A percentile compares a stretch with the other conserved stretches of the same genome.
Conservation (phyloP, 1,140 invertebrate genomes). For the Pissodes strobi region DNA sequence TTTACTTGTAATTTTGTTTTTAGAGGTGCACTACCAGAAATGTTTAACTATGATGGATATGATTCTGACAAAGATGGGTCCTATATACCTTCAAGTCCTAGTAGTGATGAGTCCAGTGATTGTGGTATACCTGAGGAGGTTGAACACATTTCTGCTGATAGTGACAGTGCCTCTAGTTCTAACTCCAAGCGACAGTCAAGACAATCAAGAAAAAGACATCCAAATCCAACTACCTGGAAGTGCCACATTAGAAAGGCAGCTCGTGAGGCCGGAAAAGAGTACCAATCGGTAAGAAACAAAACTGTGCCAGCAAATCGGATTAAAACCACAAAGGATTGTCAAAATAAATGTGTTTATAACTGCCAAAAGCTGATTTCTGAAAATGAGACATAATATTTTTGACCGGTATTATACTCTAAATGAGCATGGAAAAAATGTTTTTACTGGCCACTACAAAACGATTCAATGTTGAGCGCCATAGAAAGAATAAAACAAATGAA, state of each 20-base stretch:
- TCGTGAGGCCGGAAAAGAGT: too few species aligned
- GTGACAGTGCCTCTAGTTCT: too few species aligned
- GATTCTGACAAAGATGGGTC: constrained; percentile 6
- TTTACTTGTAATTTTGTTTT: neutral
- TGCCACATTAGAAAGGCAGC: neutral
- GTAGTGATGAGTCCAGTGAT: too few species aligned
- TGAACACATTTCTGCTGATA: too few species aligned
- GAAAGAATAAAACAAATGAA: too few species aligned
- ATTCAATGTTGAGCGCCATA: neutral
- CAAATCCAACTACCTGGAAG: constrained; percentile 2
- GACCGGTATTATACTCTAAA: neutral
- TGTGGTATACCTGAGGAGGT: too few species aligned
- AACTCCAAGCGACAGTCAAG: too few species aligned
- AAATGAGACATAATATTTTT: too few species aligned
- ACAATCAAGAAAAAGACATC: too few species aligned
- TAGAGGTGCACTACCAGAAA: neutral
- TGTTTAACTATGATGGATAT: constrained; percentile 4
- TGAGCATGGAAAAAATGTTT: neutral
- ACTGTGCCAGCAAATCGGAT: constrained; percentile 8
- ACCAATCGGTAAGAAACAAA: constrained; percentile 14
- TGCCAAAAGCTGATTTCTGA: too few species aligned
- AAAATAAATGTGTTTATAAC: too few species aligned
- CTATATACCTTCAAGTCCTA: too few species aligned
- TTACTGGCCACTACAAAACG: neutral
- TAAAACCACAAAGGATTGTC: constrained; percentile 22